Conservation (phyloP, 2,888 invertebrate genomes). For the Brachycybe producta region DNA sequence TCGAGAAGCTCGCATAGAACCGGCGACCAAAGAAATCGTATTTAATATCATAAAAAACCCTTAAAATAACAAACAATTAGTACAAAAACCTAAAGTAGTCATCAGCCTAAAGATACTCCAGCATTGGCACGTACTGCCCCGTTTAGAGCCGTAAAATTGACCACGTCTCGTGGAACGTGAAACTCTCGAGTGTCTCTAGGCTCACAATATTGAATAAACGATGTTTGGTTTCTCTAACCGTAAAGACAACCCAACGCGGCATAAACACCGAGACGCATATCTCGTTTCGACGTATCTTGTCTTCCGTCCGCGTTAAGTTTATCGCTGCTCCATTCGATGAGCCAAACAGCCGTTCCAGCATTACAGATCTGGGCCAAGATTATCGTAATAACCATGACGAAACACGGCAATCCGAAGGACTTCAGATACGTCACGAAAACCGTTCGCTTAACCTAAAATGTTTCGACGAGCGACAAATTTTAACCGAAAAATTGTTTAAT, state of each 20-base stretch:
- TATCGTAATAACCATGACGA: constrained; percentile 58
- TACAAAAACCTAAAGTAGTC: not conserved
- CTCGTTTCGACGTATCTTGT: constrained; percentile 39
- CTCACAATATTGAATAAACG: too few species aligned
- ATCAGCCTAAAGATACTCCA: too few species aligned
- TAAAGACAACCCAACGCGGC: constrained; percentile 75
- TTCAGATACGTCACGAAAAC: constrained; percentile 71
- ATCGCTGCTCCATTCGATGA: constrained; percentile 20
- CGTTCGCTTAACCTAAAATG: constrained; percentile 7
- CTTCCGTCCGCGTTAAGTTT: constrained; percentile 33
- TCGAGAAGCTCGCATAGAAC: constrained; percentile 27
- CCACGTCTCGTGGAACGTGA: too few species aligned
- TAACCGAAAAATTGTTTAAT: not conserved
- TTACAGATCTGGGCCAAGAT: constrained; percentile 50
- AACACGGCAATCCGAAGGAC: constrained; percentile 64
- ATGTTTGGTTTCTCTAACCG: constrained; percentile 28
- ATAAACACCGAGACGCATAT: constrained; percentile 75
- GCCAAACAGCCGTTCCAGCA: constrained; percentile 60
- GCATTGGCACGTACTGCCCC: not conserved
- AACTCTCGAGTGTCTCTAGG: too few species aligned
- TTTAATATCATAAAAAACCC: constrained; percentile 24
- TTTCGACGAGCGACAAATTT: not conserved
- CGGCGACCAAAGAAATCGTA: constrained; percentile 25
- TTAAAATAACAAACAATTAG: constrained; percentile 16
- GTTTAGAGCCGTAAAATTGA: not conserved